Evolutionary conservation across 2,113 vertebrate species (phyloP).

Genomic region (Trematocara macrostoma): DNA sequence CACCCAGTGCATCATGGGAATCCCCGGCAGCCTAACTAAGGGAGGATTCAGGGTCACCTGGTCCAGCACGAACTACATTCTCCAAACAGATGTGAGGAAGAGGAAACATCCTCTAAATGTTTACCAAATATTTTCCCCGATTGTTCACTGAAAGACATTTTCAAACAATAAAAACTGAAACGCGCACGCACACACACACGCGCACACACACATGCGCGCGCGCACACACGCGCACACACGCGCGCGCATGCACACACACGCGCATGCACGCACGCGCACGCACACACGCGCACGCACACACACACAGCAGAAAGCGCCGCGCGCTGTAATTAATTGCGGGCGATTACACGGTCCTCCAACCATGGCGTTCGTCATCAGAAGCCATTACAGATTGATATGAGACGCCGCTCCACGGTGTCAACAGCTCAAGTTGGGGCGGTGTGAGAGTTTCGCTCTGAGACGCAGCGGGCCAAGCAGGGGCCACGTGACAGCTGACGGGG

Average conservation of each 20-base stretch:
- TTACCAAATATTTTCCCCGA: neutral
- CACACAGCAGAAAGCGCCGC: conserved; percentile 72
- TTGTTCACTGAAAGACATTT: neutral
- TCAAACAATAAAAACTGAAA: neutral
- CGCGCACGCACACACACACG: neutral
- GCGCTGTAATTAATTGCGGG: conserved; percentile 95
- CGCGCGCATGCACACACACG: neutral
- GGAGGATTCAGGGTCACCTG: neutral
- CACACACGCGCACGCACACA: neutral
- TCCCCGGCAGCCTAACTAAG: neutral
- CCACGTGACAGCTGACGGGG: neutral
- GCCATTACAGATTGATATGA: conserved; percentile 93
- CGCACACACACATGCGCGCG: no score
- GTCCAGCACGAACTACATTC: neutral
- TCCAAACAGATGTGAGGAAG: neutral
- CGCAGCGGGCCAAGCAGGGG: neutral
- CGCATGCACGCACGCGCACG: neutral
- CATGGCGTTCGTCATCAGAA: conserved; percentile 93
- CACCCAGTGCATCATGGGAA: rapidly evolving
- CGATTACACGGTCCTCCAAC: conserved; percentile 95
- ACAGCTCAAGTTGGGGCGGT: conserved; percentile 65
- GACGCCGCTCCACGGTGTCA: conserved; percentile 93
- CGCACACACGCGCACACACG: no score
- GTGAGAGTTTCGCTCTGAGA: conserved; percentile 31
- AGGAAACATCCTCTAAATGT: neutral